These are phyloP conservation scores for Vicugna pacos DNA, from an alignment of 2,113 vertebrate species.

Conservation along the genomic window DNA sequence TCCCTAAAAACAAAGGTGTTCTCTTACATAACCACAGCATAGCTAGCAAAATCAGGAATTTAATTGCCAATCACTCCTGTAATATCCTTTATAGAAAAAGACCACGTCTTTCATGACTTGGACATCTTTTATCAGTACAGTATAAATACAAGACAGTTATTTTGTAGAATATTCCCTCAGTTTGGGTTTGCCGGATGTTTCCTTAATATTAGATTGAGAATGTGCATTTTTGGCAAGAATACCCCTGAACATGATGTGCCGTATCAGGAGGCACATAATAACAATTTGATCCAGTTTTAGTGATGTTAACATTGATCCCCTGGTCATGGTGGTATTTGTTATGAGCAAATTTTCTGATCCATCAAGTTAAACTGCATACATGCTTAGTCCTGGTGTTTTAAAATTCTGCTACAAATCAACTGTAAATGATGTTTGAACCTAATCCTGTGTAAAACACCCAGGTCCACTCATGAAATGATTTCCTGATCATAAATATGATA, in stretches of 20 bases:
- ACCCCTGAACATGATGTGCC: neutral
- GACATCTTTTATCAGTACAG: neutral
- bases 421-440: neutral
- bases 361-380: neutral
- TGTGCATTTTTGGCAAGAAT: neutral
- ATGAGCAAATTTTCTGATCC: neutral
- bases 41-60: neutral
- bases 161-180: neutral
- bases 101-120: neutral
- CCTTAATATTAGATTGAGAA: neutral
- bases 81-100: neutral
- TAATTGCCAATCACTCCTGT: neutral
- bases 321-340: neutral
- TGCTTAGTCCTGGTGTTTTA: neutral
- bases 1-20: constrained; percentile 12
- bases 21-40: neutral
- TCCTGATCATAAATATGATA: neutral
- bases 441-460: constrained; percentile 23
- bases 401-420: constrained; percentile 15
- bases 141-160: neutral
- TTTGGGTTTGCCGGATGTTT: constrained; percentile 22
- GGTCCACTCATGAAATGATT: constrained; percentile 40
- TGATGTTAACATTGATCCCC: neutral
- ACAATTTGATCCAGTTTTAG: neutral
- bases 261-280: neutral